A percentile compares a stretch with the other conserved stretches of the same genome.
These are phyloP conservation scores for Oplegnathus fasciatus DNA, from an alignment of 2,113 vertebrate genomes.

Conservation along the genomic window DNA sequence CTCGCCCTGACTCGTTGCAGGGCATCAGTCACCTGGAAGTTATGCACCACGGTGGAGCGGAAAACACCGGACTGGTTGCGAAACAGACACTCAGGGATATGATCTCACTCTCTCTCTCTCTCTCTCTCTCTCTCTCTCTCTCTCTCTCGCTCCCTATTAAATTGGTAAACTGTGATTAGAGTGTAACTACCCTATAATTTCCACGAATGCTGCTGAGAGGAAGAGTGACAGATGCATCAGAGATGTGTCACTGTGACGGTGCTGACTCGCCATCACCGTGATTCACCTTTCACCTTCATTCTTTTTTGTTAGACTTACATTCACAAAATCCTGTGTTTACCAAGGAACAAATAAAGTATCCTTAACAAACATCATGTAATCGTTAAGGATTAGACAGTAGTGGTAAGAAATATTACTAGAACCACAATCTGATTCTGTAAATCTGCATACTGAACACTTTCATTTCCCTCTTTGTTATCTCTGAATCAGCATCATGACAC, in stretches of 20 bases:
- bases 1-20: constrained; percentile 47
- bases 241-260: constrained; percentile 28
- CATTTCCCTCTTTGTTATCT: too few relatives aligned
- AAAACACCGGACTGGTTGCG: constrained; percentile 39
- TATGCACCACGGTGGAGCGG: constrained; percentile 13
- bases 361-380: too few relatives aligned
- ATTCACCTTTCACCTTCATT: background rate
- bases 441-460: too few relatives aligned
- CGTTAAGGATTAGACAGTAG: too few relatives aligned
- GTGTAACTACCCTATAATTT: too few relatives aligned
- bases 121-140: background rate
- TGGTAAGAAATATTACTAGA: too few relatives aligned
- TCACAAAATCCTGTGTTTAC: background rate
- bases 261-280: background rate
- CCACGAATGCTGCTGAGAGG: too few relatives aligned
- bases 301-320: background rate
- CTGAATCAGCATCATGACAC: too few relatives aligned
- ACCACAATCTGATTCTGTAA: too few relatives aligned
- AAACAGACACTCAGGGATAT: constrained; percentile 11
- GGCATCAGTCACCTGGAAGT: constrained; percentile 44
- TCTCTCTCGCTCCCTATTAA: background rate
- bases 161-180: too few relatives aligned
- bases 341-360: background rate
- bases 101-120: background rate
- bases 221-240: background rate